Base-by-base conservation (phyloP, 2,797 vertebrate genomes). In the Pygocentrus nattereri region DNA sequence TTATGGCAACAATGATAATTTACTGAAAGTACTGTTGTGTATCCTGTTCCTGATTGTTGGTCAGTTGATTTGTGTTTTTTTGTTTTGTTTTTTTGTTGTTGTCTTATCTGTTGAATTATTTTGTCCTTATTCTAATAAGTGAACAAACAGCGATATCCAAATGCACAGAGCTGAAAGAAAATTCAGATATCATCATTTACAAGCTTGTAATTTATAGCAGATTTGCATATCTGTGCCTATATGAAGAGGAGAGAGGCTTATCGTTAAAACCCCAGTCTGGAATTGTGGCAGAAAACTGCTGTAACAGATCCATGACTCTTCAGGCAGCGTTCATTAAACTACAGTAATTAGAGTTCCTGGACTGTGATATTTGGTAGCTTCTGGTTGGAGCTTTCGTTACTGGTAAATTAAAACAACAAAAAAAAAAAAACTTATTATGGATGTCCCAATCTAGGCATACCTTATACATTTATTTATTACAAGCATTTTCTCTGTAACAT, bases 1-100 rank as follows among this genome's bases (percentile, higher is more conserved):
- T 80, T 88, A 52, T 79, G 90, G 78, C 79, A 88, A 85, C 12
- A 86, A 84, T 74, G 64, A 85, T 92, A 92, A 93, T 91, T 93
- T 93, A 93, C 93, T 92, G 87, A 84, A 84, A 82, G 73, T 87
- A 78, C 83, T 87, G 84, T 82, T 78, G 54, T 86, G 82, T 80
- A 87, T 87, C 52, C 82, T 84, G 83, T 87, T 83, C 25, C 77
- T 79, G 79, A 84, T 89, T 85, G 38, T 84, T 75, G 69, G 56
- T 70, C 59, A 76, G 69, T 74, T 67, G 52, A 81, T 69, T 85
- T 85, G 23, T 76, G 78, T 78, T 61, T 80, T 72, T 69, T 78
- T 81, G 59, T 54, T 41, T 30, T 74, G 34, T 31, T 75, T 70
- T 77, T 61, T 81, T 77, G 70, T 78, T 83, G 50, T 56, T 58